A percentile compares a stretch with the other conserved stretches of the same genome.
Conservation (phyloP, 2,797 vertebrate genomes). For the Pangasius macronema region DNA sequence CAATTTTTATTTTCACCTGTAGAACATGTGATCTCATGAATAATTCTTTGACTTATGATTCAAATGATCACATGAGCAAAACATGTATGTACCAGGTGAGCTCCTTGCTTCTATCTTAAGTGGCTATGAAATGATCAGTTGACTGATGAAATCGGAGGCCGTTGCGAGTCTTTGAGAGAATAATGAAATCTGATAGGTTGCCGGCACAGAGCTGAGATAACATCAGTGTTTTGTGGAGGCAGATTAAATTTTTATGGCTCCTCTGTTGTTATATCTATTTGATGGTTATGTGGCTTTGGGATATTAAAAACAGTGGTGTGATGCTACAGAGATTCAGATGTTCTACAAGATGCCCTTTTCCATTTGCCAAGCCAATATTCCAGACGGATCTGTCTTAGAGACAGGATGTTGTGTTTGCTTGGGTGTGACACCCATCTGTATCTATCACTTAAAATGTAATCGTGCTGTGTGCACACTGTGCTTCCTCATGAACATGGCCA, state of each 20-base stretch:
- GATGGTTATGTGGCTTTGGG: slow-evolving; percentile 8
- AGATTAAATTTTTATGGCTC: slow-evolving; percentile 37
- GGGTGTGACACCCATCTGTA: slow-evolving; percentile 58
- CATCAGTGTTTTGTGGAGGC: slow-evolving; percentile 35
- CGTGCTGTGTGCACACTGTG: slow-evolving; percentile 25
- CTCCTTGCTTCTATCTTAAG: background rate
- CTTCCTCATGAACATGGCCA: slow-evolving; percentile 20
- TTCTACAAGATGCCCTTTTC: slow-evolving; percentile 11
- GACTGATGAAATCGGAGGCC: slow-evolving; percentile 9
- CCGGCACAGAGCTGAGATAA: slow-evolving; percentile 45
- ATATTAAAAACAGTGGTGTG: slow-evolving; percentile 39
- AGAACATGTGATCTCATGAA: background rate
- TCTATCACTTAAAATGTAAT: slow-evolving; percentile 60
- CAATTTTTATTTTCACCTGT: background rate
- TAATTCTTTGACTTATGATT: background rate
- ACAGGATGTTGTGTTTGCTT: slow-evolving; percentile 60
- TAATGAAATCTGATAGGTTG: slow-evolving; percentile 65
- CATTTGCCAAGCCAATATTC: slow-evolving; percentile 2
- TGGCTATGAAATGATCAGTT: background rate
- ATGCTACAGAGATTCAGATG: slow-evolving; percentile 11
- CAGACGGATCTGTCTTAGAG: slow-evolving; percentile 26
- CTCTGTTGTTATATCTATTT: background rate
- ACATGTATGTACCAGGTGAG: background rate
- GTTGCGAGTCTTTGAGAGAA: background rate
- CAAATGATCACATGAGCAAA: background rate